These are phyloP conservation scores for Lordiphosa stackelbergi DNA, from an alignment of 1,140 invertebrate genomes.

Conservation along the genomic window DNA sequence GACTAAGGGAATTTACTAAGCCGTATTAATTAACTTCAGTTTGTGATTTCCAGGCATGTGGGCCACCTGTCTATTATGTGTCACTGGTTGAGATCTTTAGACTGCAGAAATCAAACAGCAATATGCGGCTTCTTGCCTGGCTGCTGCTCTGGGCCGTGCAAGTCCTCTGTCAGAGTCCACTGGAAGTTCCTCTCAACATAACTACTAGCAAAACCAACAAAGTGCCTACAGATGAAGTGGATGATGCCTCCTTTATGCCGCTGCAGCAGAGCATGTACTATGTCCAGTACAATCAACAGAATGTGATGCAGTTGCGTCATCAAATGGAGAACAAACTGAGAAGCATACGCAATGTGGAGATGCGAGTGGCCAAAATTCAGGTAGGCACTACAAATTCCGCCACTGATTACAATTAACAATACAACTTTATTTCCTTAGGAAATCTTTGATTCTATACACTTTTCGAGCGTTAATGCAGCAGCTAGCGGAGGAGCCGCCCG, in stretches of 20 bases:
- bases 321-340: slow-evolving; percentile 67
- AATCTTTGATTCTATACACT: slow-evolving; percentile 78
- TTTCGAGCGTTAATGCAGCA: slow-evolving; percentile 31
- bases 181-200: slow-evolving; percentile 37
- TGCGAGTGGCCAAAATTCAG: slow-evolving; percentile 80
- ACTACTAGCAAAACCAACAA: slow-evolving; percentile 60
- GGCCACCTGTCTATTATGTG: slow-evolving; percentile 24
- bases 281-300: slow-evolving; percentile 67
- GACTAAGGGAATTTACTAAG: too few relatives aligned
- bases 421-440: slow-evolving; percentile 56
- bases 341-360: slow-evolving; percentile 79
- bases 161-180: slow-evolving; percentile 32
- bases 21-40: not conserved
- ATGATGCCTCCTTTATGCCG: slow-evolving; percentile 41
- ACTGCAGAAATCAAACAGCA: slow-evolving; percentile 13
- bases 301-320: slow-evolving; percentile 62
- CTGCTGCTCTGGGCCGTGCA: slow-evolving; percentile 17
- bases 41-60: slow-evolving; percentile 10
- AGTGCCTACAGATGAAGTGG: slow-evolving; percentile 54
- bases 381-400: slow-evolving; percentile 44
- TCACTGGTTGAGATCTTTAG: slow-evolving; percentile 15
- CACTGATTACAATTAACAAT: not conserved
- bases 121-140: slow-evolving; percentile 29
- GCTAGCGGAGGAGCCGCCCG: slow-evolving; percentile 8
- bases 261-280: slow-evolving; percentile 65